These are phyloP conservation scores for Acanthopleura granulata DNA, from an alignment of 2,888 invertebrate genomes.

Conservation along the genomic window DNA sequence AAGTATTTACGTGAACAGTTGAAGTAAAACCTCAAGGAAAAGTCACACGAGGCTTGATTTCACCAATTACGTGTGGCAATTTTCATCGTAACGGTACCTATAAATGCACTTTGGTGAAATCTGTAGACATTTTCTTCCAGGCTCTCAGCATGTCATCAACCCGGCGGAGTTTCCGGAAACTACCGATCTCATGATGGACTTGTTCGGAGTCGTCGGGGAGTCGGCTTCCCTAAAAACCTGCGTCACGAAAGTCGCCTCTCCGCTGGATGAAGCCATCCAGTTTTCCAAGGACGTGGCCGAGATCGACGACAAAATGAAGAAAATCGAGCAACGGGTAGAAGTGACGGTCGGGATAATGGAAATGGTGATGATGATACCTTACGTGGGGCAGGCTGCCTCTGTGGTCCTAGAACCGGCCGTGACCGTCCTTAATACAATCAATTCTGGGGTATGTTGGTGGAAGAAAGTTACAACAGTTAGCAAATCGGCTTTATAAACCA, in stretches of 20 bases:
- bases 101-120: too few species aligned
- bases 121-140: background rate
- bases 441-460: background rate
- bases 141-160: conserved; percentile 6
- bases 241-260: background rate
- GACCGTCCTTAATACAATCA: background rate
- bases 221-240: background rate
- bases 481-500: too few species aligned
- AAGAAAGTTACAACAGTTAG: too few species aligned
- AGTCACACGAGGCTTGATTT: too few species aligned
- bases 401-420: background rate
- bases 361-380: conserved; percentile 3
- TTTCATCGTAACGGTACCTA: too few species aligned
- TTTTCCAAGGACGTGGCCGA: background rate
- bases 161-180: background rate
- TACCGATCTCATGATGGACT: background rate
- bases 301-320: background rate
- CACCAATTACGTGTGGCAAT: too few species aligned
- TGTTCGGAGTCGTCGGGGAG: background rate
- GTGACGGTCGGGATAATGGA: background rate
- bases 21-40: too few species aligned
- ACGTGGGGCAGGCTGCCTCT: background rate
- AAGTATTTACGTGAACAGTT: too few species aligned
- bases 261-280: background rate
- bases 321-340: background rate